Evolutionary conservation across 2,888 invertebrate genomes (phyloP).

Genomic region (Xylophagus ater): DNA sequence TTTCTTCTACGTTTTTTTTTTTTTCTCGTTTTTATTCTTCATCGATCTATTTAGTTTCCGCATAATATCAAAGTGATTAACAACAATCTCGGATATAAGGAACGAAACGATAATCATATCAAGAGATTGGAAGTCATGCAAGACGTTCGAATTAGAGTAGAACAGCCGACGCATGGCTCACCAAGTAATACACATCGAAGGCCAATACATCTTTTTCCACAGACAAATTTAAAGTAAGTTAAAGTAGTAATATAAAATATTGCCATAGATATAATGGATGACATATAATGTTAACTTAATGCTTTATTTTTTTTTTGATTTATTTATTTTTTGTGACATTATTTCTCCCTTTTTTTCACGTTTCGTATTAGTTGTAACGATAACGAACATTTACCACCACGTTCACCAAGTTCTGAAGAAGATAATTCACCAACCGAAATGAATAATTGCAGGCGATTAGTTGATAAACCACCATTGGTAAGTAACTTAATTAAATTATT

Average conservation of each 20-base stretch:
- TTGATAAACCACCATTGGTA: slow-evolving; percentile 66
- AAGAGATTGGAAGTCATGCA: slow-evolving; percentile 29
- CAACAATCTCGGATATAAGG: slow-evolving; percentile 34
- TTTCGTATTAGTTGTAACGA: slow-evolving; percentile 31
- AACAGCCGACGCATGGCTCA: slow-evolving; percentile 26
- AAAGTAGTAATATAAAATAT: no score
- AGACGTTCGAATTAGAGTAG: slow-evolving; percentile 35
- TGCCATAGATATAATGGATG: no score
- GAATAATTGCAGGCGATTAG: slow-evolving; percentile 71
- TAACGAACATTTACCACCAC: slow-evolving; percentile 31
- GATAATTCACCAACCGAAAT: slow-evolving; percentile 80
- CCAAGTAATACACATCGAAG: slow-evolving; percentile 23
- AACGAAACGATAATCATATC: slow-evolving; percentile 21
- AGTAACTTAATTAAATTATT: slow-evolving; percentile 21
- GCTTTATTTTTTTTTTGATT: slow-evolving; percentile 8
- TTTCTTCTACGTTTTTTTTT: no score
- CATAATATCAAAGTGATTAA: slow-evolving; percentile 29
- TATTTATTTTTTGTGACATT: neutral
- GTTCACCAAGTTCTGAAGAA: slow-evolving; percentile 62
- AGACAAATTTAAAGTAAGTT: slow-evolving; percentile 36
- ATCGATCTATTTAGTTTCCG: slow-evolving; percentile 14
- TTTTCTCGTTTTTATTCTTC: no score
- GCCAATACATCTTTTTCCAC: slow-evolving; percentile 31
- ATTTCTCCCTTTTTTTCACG: slow-evolving; percentile 7
- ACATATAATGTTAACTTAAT: slow-evolving; percentile 14